Evolutionary conservation across 2,797 vertebrate species (phyloP), one percentile per base, ranked within the genome.

Genomic region (Hemibagrus guttatus): DNA sequence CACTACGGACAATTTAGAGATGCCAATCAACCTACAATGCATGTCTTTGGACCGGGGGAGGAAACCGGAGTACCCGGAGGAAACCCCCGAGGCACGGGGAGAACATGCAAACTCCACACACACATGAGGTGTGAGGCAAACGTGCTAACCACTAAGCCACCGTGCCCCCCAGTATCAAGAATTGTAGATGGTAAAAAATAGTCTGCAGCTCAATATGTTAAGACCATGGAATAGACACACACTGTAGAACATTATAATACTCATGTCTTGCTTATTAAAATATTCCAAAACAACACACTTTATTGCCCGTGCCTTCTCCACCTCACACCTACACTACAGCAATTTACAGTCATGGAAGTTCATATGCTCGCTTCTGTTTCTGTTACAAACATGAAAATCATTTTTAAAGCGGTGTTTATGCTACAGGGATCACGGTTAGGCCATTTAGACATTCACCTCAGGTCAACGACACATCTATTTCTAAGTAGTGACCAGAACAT

Each of bases 401-500:
- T 23, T 21, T 35, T 58, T 35, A 56, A 31, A 19, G 7, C 59
- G 14, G 7, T 52, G 28, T 66, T 66, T 19, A 52, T 52, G 11
- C 17, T 21, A 28, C 0, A 13, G 26, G 49, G 61, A 49, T 17
- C 13, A 31, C 13, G 19, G 21, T 82, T 66, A 31, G 28, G 19
- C 63, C 79, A 28, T 64, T 81, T 81, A 49, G 26, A 64, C 26
- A 63, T 52, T 82, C 42, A 35, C n/a, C 28, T 35, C 46, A 82
- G 63, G 46, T 54, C 59, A 82, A 52, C 35, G 81, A 54, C 63
- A 68, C 19, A 23, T 82, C 80, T 52, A 68, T 82, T 82, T 82
- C 28, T 68, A 82, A n/a, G 16, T 82, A 68, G 42, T 66, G 61
- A 82, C 80, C 80, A 66, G 80, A 68, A 68, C 42, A 66, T 28